Conservation (phyloP, 2,113 vertebrate species). For the Myocastor coypus region DNA sequence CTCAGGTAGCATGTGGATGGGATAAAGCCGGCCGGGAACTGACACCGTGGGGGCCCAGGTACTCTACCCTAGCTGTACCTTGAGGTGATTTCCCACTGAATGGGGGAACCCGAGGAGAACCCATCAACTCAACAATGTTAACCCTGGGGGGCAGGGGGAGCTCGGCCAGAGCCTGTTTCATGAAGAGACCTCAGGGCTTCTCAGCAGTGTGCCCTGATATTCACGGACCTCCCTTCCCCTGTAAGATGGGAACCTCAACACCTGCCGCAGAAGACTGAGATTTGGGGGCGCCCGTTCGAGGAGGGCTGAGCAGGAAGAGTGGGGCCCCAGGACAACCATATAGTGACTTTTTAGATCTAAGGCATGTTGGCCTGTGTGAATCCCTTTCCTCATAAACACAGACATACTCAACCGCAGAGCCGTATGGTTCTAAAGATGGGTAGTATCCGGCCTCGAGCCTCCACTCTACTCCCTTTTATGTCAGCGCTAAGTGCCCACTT, state of each 20-base stretch:
- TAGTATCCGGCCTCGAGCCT: background rate
- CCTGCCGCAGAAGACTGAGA: background rate
- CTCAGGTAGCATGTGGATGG: background rate
- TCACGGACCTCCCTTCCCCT: background rate
- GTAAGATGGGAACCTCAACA: background rate
- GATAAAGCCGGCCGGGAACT: background rate
- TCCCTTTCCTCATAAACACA: background rate
- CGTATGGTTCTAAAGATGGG: background rate
- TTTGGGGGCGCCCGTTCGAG: too few relatives aligned
- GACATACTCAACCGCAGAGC: background rate
- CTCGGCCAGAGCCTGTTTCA: background rate
- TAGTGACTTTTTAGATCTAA: background rate
- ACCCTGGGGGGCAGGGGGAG: too few relatives aligned
- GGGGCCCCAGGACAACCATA: background rate
- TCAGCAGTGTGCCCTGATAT: background rate
- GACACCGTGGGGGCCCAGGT: background rate
- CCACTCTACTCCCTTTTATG: background rate
- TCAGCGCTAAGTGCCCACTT: rapidly evolving
- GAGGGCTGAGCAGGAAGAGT: background rate
- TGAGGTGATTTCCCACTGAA: background rate
- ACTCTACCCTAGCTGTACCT: background rate
- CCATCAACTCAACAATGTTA: background rate
- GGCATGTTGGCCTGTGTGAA: background rate
- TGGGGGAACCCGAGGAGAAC: background rate
- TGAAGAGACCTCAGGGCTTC: background rate